Base-by-base conservation (phyloP, 2,113 vertebrate species). In the Nothobranchius furzeri region DNA sequence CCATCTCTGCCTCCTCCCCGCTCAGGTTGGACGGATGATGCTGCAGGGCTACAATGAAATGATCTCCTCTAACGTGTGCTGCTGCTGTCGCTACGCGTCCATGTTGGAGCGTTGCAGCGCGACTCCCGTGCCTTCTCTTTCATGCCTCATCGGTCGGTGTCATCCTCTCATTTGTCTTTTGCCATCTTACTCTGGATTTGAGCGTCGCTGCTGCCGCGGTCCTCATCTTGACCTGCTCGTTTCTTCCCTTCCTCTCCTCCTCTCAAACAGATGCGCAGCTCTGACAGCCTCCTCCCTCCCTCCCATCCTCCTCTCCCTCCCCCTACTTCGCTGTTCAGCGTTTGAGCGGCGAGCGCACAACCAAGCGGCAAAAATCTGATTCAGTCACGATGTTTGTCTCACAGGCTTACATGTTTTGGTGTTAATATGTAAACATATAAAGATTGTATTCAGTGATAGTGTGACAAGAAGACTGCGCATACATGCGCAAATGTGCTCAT, bases 1-100 rank as follows among this genome's bases (percentile, higher is more conserved):
- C 95, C 96, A 97, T 98, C 76, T 90, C 88, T 70, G 8, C 55
- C 81, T 64, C 66, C 87, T 37, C 65, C 69, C 83, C 75, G 76
- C 79, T 88, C 85, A 81, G 81, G 79, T 77, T 84, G 81, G 74
- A 83, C 72, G 83, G 87, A 70, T 62, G 84, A 54, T 76, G 78
- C 81, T 81, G 80, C 83, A 83, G 86, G 87, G 85, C 89, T 91
- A 90, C 85, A 87, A 76, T 80, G 84, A 69, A 75, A 83, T 65
- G 68, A 70, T 84, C 82, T 76, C 78, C 69, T 78, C 82, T 85
- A 67, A 76, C 30, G 75, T 73, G 81, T 80, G 73, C 68, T 70
- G 73, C 68, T 70, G 64, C 82, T 12, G 65, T 60, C 79, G 70
- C 86, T 90, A 83, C 81, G 87, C 88, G 83, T 90, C 88, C 89